Conservation (phyloP, 1,140 invertebrate species). For the Magallana ariakensis region DNA sequence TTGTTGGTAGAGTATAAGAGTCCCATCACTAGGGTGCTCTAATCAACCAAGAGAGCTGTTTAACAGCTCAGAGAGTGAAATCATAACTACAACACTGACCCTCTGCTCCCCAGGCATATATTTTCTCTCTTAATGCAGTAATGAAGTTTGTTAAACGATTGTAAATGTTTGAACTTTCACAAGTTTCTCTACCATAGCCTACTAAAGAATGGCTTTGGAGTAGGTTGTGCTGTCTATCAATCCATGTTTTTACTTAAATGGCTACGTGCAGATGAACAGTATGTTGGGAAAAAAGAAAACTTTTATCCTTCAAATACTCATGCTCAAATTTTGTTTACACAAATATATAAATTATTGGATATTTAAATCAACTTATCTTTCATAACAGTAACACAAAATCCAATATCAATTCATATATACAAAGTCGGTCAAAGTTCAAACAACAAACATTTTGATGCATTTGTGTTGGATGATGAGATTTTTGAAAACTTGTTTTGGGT, state of each 20-base stretch:
- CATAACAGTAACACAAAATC: not conserved
- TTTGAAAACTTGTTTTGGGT: not conserved
- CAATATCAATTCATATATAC: not conserved
- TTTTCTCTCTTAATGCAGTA: not conserved
- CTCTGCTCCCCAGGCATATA: not conserved
- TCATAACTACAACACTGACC: slow-evolving; percentile 8
- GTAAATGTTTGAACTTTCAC: not conserved
- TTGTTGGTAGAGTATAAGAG: not conserved
- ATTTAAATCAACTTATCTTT: not conserved
- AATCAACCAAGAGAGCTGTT: slow-evolving; percentile 9
- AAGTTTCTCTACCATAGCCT: slow-evolving; percentile 22
- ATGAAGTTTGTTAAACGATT: slow-evolving; percentile 19
- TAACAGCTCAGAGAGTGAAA: not conserved
- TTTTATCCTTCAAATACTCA: not conserved
- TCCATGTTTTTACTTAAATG: not conserved
- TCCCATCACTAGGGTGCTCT: not conserved
- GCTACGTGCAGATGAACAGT: not conserved
- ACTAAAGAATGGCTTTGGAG: not conserved
- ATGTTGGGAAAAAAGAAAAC: not conserved
- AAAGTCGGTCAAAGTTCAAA: slow-evolving; percentile 15
- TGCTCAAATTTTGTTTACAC: not conserved
- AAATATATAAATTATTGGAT: slow-evolving; percentile 3
- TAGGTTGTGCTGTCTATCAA: not conserved
- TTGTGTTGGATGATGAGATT: not conserved
- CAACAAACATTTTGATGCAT: not conserved